Percentiles rank a stretch among this genome's conserved stretches.
phyloP scores from a whole-genome alignment of 1,140 invertebrate species.

The Drosophila serrata region DNA sequence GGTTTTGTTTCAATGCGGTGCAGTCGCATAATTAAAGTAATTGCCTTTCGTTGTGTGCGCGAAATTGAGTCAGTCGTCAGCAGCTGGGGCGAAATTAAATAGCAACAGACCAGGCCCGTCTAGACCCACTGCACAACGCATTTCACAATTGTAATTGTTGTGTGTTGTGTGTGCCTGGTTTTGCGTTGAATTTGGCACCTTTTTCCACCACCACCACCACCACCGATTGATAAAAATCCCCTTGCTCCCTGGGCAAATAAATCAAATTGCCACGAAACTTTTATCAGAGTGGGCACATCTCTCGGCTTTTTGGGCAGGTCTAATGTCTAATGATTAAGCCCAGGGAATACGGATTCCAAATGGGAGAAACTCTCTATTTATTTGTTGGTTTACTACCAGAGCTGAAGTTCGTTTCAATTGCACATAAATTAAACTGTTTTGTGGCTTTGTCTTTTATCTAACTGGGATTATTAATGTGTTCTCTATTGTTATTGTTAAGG shows the following conservation, averaged over 20 bases:
- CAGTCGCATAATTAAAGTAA: conserved; percentile 69
- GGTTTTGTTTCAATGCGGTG: conserved; percentile 35
- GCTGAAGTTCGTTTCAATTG: conserved; percentile 7
- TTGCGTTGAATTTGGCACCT: conserved; percentile 55
- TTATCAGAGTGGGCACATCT: conserved; percentile 38
- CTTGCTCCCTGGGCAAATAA: conserved; percentile 31
- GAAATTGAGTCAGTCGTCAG: conserved; percentile 62
- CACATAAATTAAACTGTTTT: conserved; percentile 40
- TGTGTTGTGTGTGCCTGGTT: conserved; percentile 26
- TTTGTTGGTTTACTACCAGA: conserved; percentile 5
- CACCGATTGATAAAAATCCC: conserved; percentile 39
- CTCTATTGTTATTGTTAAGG: neutral
- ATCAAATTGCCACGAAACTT: conserved; percentile 51
- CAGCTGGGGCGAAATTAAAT: conserved; percentile 59
- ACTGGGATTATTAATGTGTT: conserved; percentile 40
- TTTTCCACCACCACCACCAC: conserved; percentile 6
- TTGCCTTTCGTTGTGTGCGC: conserved; percentile 65
- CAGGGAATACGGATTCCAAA: conserved; percentile 5
- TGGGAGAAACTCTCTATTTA: neutral
- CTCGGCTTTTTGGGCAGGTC: conserved; percentile 12
- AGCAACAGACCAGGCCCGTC: conserved; percentile 40
- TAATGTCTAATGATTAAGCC: conserved; percentile 25
- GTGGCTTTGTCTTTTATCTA: conserved; percentile 27
- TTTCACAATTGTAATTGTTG: conserved; percentile 66
- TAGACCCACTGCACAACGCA: conserved; percentile 37